Conservation (phyloP, 2,888 invertebrate species). For the Habrosyne pyritoides region DNA sequence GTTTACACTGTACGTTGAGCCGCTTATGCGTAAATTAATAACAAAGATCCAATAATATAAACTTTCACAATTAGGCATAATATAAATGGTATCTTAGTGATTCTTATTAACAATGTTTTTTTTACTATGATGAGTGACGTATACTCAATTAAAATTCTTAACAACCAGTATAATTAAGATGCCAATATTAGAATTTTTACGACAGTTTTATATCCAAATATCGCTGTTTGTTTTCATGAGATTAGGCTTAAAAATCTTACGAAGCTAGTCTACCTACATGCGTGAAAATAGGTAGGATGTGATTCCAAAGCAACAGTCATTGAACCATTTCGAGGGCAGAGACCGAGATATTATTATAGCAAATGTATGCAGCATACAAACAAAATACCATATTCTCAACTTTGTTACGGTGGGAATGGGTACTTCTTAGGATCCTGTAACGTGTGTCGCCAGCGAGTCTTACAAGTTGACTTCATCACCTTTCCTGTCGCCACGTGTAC, state of each 20-base stretch:
- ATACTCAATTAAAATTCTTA: background rate
- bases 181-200: background rate
- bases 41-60: too few species aligned
- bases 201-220: too few species aligned
- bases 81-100: too few species aligned
- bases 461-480: background rate
- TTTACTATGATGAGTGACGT: background rate
- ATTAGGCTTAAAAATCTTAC: background rate
- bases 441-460: background rate
- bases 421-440: too few species aligned
- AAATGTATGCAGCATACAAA: slow-evolving; percentile 22
- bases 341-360: slow-evolving; percentile 33
- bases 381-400: slow-evolving; percentile 6
- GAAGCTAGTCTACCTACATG: background rate
- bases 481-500: background rate
- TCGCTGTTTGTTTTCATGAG: background rate
- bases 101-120: background rate
- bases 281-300: slow-evolving; percentile 1
- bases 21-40: too few species aligned
- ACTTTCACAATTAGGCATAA: too few species aligned
- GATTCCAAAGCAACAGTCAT: slow-evolving; percentile 36
- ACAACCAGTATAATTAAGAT: background rate
- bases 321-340: slow-evolving; percentile 56
- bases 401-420: background rate
- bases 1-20: too few species aligned